Base-by-base conservation (phyloP, 2,888 invertebrate genomes). In the Malthinus flaveolus region DNA sequence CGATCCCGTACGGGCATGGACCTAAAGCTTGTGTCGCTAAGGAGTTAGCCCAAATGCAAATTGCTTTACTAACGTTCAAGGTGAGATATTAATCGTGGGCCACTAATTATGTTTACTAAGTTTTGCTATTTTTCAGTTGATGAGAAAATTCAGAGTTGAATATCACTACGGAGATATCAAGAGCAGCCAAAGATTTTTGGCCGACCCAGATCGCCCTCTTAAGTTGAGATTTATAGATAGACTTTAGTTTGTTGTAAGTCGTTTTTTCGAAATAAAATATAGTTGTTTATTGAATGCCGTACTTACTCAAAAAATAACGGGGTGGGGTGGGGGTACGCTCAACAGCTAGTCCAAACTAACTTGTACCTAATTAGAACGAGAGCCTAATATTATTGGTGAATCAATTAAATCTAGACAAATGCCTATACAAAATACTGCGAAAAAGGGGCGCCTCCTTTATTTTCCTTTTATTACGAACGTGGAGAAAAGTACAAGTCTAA, bases 81-180 rank as follows among this genome's bases (percentile, higher is more conserved):
- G 86, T 85, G 75, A 72, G 39, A 44, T 32, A 23, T 8, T 13
- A 5, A 13, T 0, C 15, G 12, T 7, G 7, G 12, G 23, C 23
- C 13, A 3, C n/a, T 13, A 15, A 13, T 6, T 15, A 7, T 15
- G 3, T 15, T 10, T n/a, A 6, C n/a, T n/a, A n/a, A n/a, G n/a
- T n/a, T n/a, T 23, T 44, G 48, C 51, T 62, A 48, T 57, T 45
- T 80, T 79, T 35, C 76, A 87, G 87, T 68, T 87, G 53, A 63
- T 87, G 50, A 81, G 83, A 63, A 84, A 84, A 68, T 88, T 83
- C 71, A 83, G 81, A 70, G 75, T 88, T 45, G 86, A 87, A 68
- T 88, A 87, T 69, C 85, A 87, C 68, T 87, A 88, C 71, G 86
- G 85, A 9, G 86, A 87, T 57, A 83, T 88, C 45, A 75, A 77